Conservation (phyloP, 2,797 vertebrate genomes). For the Hippoglossus hippoglossus region DNA sequence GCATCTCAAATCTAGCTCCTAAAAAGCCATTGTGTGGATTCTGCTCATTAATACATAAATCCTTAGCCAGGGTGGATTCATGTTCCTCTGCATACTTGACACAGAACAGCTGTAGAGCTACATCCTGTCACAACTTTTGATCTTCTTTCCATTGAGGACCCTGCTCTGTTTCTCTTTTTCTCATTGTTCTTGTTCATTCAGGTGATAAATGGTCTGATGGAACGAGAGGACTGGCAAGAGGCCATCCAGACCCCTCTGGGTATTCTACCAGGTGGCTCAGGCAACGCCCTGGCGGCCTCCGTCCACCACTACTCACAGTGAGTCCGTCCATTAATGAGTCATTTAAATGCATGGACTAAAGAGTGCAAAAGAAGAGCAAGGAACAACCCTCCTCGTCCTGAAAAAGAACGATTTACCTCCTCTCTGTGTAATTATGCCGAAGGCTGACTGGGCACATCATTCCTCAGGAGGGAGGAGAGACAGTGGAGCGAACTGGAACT, state of each 20-base stretch:
- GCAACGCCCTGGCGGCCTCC: constrained; percentile 93
- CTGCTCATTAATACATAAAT: background rate
- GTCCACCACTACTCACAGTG: constrained; percentile 93
- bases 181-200: constrained; percentile 63
- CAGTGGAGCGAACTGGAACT: constrained; percentile 30
- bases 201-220: constrained; percentile 97
- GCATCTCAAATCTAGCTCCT: background rate
- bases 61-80: background rate
- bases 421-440: constrained; percentile 72
- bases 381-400: constrained; percentile 31
- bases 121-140: background rate
- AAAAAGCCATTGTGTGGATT: background rate
- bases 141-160: background rate
- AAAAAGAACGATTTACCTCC: constrained; percentile 66
- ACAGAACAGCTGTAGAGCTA: constrained; percentile 1
- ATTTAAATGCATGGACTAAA: constrained; percentile 81
- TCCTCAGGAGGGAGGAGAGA: constrained; percentile 51
- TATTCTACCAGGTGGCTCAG: constrained; percentile 92
- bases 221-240: constrained; percentile 89
- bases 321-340: constrained; percentile 76
- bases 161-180: constrained; percentile 1
- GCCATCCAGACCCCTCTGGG: constrained; percentile 90
- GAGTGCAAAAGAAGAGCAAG: constrained; percentile 34
- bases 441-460: constrained; percentile 74
- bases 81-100: background rate